These are phyloP conservation scores for Apeltes quadracus DNA, from an alignment of 2,113 vertebrate species.

Conservation along the genomic window DNA sequence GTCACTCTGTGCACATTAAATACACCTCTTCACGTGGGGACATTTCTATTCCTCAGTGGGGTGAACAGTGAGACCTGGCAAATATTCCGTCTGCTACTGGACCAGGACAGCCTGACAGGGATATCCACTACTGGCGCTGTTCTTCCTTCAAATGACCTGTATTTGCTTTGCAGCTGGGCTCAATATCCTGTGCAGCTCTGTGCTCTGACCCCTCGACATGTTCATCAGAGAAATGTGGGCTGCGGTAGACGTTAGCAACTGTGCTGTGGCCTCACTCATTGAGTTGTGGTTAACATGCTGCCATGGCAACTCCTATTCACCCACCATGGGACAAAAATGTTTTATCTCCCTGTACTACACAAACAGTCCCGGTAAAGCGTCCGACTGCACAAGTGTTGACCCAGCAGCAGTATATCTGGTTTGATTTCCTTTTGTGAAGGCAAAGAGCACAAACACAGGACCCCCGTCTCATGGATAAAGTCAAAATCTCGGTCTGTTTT, in stretches of 20 bases:
- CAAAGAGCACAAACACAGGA: slow-evolving; percentile 48
- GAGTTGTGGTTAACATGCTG: slow-evolving; percentile 87
- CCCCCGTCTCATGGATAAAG: slow-evolving; percentile 5
- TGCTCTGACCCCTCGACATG: slow-evolving; percentile 31
- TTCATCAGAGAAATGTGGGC: slow-evolving; percentile 79
- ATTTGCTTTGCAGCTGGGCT: slow-evolving; percentile 67
- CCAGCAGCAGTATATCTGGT: slow-evolving; percentile 56
- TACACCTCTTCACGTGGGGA: slow-evolving; percentile 28
- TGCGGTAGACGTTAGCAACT: slow-evolving; percentile 78
- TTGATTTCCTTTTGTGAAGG: slow-evolving; percentile 60
- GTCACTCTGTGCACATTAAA: slow-evolving; percentile 3
- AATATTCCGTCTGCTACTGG: slow-evolving; percentile 8
- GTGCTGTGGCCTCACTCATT: slow-evolving; percentile 83
- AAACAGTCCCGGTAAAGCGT: slow-evolving; percentile 85
- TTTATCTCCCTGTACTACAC: slow-evolving; percentile 87
- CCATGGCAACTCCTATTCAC: slow-evolving; percentile 88
- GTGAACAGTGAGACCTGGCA: not conserved
- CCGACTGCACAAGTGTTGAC: slow-evolving; percentile 81
- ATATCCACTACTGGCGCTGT: slow-evolving; percentile 14
- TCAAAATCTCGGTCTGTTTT: not conserved
- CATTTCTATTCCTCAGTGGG: slow-evolving; percentile 7
- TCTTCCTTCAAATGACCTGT: slow-evolving; percentile 44
- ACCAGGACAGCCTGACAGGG: slow-evolving; percentile 33
- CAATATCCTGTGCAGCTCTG: slow-evolving; percentile 66
- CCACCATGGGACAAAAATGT: slow-evolving; percentile 85